These are phyloP conservation scores for Laterallus jamaicensis DNA, from an alignment of 2,113 vertebrate species.

Conservation along the genomic window DNA sequence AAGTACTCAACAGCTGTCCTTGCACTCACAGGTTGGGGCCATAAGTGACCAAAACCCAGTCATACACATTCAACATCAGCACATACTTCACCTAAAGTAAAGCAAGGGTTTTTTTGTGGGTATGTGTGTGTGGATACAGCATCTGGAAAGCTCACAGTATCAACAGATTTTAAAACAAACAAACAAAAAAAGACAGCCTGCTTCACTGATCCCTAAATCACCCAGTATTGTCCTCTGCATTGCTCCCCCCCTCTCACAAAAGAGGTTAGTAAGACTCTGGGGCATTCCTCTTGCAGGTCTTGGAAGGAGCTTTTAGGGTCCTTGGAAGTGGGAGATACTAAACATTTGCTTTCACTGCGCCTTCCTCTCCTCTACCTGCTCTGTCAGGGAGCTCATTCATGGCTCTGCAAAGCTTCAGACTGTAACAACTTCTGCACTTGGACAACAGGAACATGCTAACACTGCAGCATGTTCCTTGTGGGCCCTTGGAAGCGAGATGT, in stretches of 20 bases:
- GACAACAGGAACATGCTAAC: neutral
- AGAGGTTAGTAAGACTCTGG: neutral
- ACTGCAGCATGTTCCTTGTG: rapidly evolving
- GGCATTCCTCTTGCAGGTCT: neutral
- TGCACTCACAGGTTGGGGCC: neutral
- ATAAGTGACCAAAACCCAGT: neutral
- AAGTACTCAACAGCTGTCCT: neutral
- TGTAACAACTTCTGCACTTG: neutral
- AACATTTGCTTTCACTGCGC: neutral
- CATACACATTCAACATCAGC: neutral
- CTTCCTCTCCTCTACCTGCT: neutral
- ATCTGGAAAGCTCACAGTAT: neutral
- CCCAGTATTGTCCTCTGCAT: neutral
- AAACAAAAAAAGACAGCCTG: neutral
- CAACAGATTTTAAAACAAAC: neutral
- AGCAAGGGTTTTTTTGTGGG: neutral
- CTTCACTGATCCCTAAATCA: neutral
- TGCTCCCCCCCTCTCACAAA: neutral
- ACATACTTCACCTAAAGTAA: neutral
- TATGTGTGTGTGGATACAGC: neutral
- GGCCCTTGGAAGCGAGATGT: rapidly evolving
- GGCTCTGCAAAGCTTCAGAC: neutral
- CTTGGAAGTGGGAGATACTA: neutral
- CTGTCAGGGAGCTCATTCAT: neutral
- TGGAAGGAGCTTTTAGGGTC: neutral